Evolutionary conservation across 2,113 vertebrate species (phyloP).

Genomic region (Chinchilla lanigera): DNA sequence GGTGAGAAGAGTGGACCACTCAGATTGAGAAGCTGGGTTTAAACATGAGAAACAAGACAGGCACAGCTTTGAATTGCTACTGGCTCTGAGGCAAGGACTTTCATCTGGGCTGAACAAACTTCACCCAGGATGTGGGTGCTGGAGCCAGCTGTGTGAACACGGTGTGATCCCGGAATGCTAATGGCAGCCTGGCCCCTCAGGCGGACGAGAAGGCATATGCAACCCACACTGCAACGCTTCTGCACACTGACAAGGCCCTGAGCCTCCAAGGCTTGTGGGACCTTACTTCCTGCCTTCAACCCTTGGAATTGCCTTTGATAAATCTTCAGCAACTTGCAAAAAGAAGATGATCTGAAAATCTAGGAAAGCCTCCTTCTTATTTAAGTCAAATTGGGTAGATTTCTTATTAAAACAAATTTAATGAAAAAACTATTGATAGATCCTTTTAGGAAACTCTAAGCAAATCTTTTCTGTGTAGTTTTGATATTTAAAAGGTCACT

Average conservation of each 20-base stretch:
- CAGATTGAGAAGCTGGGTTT: conserved; percentile 49
- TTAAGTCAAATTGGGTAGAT: neutral
- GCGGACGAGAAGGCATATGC: neutral
- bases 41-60: conserved; percentile 47
- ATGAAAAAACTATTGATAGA: neutral
- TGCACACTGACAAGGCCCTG: neutral
- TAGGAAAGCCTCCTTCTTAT: neutral
- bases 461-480: neutral
- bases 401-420: neutral
- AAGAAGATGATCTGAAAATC: conserved; percentile 1
- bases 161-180: neutral
- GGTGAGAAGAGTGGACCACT: conserved; percentile 48
- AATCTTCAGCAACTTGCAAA: conserved; percentile 15
- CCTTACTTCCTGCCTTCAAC: neutral
- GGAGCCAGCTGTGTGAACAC: neutral
- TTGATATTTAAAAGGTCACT: neutral
- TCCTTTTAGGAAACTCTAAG: neutral
- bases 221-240: neutral
- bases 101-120: conserved; percentile 4
- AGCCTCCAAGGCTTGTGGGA: neutral
- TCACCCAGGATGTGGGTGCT: neutral
- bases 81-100: conserved; percentile 60
- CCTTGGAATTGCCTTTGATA: conserved; percentile 1
- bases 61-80: conserved; percentile 51
- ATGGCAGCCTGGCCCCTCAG: neutral